Percentiles rank a stretch among this genome's conserved stretches.
phyloP scores from a whole-genome alignment of 2,113 vertebrate species.

The Tauraco erythrolophus region DNA sequence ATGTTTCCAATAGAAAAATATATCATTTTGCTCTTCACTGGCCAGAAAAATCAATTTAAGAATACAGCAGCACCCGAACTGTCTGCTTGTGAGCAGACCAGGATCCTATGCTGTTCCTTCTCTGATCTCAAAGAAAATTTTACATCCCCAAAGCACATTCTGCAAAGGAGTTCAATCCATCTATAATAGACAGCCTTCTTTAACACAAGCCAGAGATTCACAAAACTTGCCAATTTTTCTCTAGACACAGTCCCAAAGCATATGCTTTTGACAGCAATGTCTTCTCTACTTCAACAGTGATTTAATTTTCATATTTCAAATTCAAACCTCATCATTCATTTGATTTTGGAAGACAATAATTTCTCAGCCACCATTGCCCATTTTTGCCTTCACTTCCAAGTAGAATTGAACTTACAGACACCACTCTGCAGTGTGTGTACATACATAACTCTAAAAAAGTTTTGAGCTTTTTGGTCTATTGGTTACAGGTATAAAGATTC shows the following conservation, averaged over 20 bases:
- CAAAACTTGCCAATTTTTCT: background rate
- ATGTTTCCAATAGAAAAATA: background rate
- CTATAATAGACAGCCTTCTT: background rate
- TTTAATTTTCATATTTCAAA: conserved; percentile 6
- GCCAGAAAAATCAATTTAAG: background rate
- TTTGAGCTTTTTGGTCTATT: background rate
- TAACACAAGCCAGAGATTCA: background rate
- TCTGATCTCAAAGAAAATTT: background rate
- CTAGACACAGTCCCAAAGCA: background rate
- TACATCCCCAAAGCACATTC: background rate
- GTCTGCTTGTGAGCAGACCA: background rate
- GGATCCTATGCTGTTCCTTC: background rate
- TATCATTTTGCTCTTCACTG: background rate
- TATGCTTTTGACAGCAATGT: background rate
- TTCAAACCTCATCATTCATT: background rate
- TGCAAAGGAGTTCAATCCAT: background rate
- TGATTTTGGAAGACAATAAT: background rate
- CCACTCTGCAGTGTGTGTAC: background rate
- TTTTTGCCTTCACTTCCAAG: background rate
- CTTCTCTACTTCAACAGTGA: conserved; percentile 3
- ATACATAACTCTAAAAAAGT: background rate
- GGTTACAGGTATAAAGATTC: background rate
- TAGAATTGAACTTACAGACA: background rate
- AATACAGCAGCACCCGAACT: background rate
- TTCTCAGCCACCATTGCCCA: background rate